Conservation (phyloP, 2,797 vertebrate genomes). For the Botia kubotai region DNA sequence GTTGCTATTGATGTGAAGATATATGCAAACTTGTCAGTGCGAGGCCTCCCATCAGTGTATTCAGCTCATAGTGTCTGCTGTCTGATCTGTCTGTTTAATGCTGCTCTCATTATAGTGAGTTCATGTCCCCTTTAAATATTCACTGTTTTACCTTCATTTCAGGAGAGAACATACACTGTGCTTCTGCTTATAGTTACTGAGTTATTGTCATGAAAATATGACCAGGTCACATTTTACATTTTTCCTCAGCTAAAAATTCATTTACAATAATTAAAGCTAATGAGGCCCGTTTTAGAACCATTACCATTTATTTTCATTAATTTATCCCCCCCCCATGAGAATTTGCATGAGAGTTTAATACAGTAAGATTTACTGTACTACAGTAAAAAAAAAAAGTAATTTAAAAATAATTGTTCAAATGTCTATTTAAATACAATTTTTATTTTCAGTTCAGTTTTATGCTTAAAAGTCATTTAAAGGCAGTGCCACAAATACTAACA, state of each 20-base stretch:
- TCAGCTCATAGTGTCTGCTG: slow-evolving; percentile 36
- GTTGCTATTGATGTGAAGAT: slow-evolving; percentile 44
- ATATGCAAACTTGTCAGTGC: slow-evolving; percentile 63
- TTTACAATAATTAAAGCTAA: background rate
- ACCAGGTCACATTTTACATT: background rate
- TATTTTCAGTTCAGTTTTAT: too few relatives aligned
- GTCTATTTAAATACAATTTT: too few relatives aligned
- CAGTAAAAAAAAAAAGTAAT: too few relatives aligned
- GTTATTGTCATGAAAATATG: background rate
- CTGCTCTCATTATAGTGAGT: slow-evolving; percentile 20
- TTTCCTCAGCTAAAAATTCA: background rate
- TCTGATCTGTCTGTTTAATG: background rate
- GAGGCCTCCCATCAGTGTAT: slow-evolving; percentile 61
- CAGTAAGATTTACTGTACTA: too few relatives aligned
- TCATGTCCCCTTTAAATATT: slow-evolving; percentile 10
- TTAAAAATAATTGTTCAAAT: too few relatives aligned
- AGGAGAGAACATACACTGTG: background rate
- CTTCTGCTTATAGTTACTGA: background rate
- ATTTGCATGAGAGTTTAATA: too few relatives aligned
- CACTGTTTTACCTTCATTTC: background rate
- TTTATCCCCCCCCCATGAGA: too few relatives aligned
- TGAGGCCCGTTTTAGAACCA: too few relatives aligned
- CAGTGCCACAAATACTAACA: too few relatives aligned
- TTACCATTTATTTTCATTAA: background rate
- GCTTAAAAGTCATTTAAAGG: too few relatives aligned